A percentile compares a stretch with the other conserved stretches of the same genome.
Evolutionary conservation across 1,140 invertebrate genomes (phyloP).

Genomic region (Ips nitidus): DNA sequence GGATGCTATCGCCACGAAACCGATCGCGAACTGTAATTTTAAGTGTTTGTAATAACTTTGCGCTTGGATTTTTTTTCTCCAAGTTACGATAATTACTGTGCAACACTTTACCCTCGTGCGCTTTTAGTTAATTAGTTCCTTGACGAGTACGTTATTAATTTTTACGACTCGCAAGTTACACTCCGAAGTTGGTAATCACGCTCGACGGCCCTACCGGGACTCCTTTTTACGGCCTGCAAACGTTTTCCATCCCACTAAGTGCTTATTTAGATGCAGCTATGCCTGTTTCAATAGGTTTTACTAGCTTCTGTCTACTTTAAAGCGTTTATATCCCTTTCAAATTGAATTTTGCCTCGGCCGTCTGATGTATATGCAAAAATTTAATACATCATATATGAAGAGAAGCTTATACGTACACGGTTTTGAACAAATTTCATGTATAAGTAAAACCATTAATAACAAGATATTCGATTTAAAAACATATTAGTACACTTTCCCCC

Average conservation of each 20-base stretch:
- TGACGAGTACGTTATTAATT: slow-evolving; percentile 19
- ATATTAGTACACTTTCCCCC: too few species aligned
- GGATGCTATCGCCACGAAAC: slow-evolving; percentile 3
- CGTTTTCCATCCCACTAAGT: slow-evolving; percentile 16
- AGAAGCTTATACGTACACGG: too few species aligned
- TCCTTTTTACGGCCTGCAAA: slow-evolving; percentile 19
- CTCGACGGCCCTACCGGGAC: slow-evolving; percentile 12
- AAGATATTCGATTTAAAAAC: too few species aligned
- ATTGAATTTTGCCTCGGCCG: not conserved
- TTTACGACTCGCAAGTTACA: slow-evolving; percentile 8
- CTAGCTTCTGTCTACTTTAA: slow-evolving; percentile 17
- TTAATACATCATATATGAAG: too few species aligned
- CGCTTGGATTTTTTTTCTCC: not conserved
- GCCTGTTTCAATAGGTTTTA: slow-evolving; percentile 8
- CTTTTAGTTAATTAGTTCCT: slow-evolving; percentile 18
- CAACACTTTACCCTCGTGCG: too few species aligned
- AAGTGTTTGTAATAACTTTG: not conserved
- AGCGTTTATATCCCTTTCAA: not conserved
- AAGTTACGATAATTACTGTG: too few species aligned
- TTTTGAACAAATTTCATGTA: too few species aligned
- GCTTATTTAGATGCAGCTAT: slow-evolving; percentile 19
- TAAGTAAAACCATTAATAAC: too few species aligned
- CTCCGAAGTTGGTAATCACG: slow-evolving; percentile 16
- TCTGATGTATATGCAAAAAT: too few species aligned
- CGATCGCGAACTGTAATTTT: slow-evolving; percentile 6